Conservation (phyloP, 2,113 vertebrate species). For the Cyphomyrus plagiostoma region DNA sequence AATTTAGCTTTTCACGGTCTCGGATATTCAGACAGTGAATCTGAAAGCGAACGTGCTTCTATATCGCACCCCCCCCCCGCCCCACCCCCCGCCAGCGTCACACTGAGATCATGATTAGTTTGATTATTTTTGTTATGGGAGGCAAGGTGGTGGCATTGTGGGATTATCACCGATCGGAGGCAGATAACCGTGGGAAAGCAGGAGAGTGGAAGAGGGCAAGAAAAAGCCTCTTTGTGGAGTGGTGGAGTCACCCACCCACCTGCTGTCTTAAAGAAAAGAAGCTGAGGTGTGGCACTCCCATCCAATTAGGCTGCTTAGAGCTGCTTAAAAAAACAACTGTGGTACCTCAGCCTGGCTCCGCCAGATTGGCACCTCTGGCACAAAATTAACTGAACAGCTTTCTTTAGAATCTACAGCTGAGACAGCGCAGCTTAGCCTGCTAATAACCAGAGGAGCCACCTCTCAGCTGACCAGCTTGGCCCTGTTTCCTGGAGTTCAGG, state of each 20-base stretch:
- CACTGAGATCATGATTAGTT: background rate
- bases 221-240: background rate
- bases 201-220: background rate
- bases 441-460: background rate
- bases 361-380: background rate
- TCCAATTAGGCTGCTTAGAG: background rate
- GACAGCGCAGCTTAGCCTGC: background rate
- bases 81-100: background rate
- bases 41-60: background rate
- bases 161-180: background rate
- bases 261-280: background rate
- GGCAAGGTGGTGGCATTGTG: background rate
- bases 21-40: background rate
- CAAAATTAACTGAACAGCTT: background rate
- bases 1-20: background rate
- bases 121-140: background rate
- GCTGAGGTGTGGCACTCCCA: background rate
- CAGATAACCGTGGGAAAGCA: background rate
- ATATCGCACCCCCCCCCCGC: background rate
- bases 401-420: background rate
- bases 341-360: background rate
- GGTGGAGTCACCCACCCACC: background rate
- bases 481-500: background rate
- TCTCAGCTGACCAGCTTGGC: background rate
- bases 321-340: background rate